Evolutionary conservation across 2,797 vertebrate species (phyloP).

Genomic region (Notoglanidium macrostoma): DNA sequence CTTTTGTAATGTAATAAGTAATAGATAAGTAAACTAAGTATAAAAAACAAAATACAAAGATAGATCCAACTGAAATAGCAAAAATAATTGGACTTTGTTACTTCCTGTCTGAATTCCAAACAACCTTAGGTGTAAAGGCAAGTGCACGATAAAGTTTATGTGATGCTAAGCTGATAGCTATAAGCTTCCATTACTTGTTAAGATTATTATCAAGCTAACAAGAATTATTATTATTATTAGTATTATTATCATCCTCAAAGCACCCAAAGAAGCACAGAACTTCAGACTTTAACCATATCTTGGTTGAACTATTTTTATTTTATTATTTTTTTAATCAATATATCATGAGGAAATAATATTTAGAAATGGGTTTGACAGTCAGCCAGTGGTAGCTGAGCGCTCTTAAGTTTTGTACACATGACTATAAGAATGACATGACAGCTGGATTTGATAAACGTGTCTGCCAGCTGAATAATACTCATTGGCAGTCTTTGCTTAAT

Average conservation of each 20-base stretch:
- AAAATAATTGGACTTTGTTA: not conserved
- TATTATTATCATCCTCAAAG: not conserved
- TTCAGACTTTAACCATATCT: not conserved
- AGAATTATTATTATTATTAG: too few relatives aligned
- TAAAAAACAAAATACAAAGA: not conserved
- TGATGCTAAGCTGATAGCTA: not conserved
- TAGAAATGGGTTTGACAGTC: not conserved
- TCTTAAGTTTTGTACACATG: not conserved
- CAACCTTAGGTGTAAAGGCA: not conserved
- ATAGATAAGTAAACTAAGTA: not conserved
- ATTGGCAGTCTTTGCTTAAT: constrained; percentile 11
- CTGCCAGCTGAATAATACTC: not conserved
- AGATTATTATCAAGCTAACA: too few relatives aligned
- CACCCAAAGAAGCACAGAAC: not conserved
- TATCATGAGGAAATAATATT: not conserved
- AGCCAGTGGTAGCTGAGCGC: not conserved
- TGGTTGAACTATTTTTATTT: not conserved
- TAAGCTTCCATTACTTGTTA: not conserved
- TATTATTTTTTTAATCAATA: too few relatives aligned
- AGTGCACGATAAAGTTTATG: not conserved
- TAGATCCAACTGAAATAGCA: too few relatives aligned
- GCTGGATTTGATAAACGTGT: not conserved
- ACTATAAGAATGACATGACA: not conserved
- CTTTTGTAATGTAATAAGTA: not conserved
- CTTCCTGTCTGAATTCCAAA: not conserved